Evolutionary conservation across 1,140 invertebrate genomes (phyloP).

Genomic region (Lanistes nyassanus): DNA sequence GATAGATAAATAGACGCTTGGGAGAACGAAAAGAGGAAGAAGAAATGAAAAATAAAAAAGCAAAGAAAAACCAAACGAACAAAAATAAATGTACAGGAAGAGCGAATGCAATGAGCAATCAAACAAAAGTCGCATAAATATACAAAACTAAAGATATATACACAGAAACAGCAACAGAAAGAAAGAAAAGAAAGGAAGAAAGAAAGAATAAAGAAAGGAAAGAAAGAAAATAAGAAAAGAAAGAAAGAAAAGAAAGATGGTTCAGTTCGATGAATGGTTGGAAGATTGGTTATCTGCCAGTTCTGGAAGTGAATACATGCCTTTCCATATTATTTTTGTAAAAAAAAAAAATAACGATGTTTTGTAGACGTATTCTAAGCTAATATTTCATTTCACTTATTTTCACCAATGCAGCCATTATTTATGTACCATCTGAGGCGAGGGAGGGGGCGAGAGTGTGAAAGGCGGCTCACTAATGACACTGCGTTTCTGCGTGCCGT

Average conservation of each 20-base stretch:
- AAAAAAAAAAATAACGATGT: too few relatives aligned
- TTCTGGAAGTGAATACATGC: not conserved
- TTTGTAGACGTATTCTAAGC: too few relatives aligned
- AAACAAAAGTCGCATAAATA: not conserved
- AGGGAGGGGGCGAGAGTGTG: not conserved
- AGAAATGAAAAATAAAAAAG: not conserved
- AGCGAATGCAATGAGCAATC: not conserved
- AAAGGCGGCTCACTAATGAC: too few relatives aligned
- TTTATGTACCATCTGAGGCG: not conserved
- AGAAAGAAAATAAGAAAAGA: not conserved
- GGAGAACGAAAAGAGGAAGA: not conserved
- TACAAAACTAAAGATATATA: not conserved
- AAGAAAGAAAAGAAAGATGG: not conserved
- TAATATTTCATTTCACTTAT: not conserved
- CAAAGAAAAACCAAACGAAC: not conserved
- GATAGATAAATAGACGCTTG: not conserved
- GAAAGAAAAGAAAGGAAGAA: too few relatives aligned
- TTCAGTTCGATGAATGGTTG: too few relatives aligned
- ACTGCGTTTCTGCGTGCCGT: not conserved
- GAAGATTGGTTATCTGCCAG: not conserved
- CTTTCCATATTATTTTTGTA: too few relatives aligned
- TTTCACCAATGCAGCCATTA: not conserved
- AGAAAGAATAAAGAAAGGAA: not conserved
- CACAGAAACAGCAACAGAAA: not conserved
- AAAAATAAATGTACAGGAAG: not conserved